These are phyloP conservation scores for Moxostoma hubbsi DNA, from an alignment of 2,797 vertebrate genomes.

Conservation along the genomic window DNA sequence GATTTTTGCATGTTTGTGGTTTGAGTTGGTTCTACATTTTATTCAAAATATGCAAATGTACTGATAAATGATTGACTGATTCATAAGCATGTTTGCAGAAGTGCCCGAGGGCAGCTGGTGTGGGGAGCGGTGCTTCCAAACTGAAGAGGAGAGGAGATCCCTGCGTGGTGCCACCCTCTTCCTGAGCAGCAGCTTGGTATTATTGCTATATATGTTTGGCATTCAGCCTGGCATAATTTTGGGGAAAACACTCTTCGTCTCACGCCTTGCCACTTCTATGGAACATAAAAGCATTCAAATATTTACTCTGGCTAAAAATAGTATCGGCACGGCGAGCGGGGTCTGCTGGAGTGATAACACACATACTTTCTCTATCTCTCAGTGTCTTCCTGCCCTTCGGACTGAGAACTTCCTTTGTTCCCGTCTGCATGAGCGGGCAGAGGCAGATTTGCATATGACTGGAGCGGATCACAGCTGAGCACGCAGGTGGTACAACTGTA, in stretches of 20 bases:
- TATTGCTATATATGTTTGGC: not conserved
- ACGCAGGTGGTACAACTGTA: not conserved
- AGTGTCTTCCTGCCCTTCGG: conserved; percentile 19
- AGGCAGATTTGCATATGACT: conserved; percentile 27
- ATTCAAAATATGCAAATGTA: too few species aligned
- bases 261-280: not conserved
- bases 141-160: not conserved
- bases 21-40: too few species aligned
- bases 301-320: conserved; percentile 44
- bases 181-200: not conserved
- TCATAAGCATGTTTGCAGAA: not conserved
- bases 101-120: not conserved
- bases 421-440: not conserved
- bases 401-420: not conserved
- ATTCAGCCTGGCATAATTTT: not conserved
- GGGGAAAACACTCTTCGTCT: not conserved
- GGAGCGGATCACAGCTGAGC: not conserved
- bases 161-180: not conserved
- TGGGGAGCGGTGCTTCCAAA: not conserved
- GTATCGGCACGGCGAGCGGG: not conserved
- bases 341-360: conserved; percentile 22
- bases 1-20: too few species aligned
- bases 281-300: conserved; percentile 38
- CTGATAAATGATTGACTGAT: not conserved
- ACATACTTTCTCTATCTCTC: conserved; percentile 20